Percentiles rank a stretch among this genome's conserved stretches.
These are phyloP conservation scores for Arrhopalites spinosus DNA, from an alignment of 2,888 invertebrate species.

Conservation along the genomic window DNA sequence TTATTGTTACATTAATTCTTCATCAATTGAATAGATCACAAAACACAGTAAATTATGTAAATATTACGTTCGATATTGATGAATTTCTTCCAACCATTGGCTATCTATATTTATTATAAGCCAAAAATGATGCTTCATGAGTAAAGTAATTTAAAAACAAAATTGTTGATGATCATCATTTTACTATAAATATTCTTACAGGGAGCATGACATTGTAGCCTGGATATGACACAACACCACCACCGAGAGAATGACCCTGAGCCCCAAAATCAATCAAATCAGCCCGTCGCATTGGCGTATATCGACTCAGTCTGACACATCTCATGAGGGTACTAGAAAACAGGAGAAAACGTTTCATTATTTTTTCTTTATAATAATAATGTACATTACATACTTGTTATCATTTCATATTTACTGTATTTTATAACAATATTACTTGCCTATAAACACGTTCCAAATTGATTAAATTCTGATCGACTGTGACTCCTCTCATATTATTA, in stretches of 20 bases:
- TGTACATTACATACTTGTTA: too few relatives aligned
- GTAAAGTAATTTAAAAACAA: too few relatives aligned
- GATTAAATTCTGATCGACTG: constrained; percentile 13
- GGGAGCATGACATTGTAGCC: constrained; percentile 36
- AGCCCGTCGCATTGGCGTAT: constrained; percentile 33
- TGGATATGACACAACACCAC: constrained; percentile 33
- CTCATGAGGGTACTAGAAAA: constrained; percentile 32
- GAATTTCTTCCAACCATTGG: constrained; percentile 42
- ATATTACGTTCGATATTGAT: constrained; percentile 39
- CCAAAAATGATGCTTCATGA: too few relatives aligned
- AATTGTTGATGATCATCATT: too few relatives aligned
- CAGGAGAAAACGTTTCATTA: too few relatives aligned
- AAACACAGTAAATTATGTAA: too few relatives aligned
- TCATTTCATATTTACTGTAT: too few relatives aligned
- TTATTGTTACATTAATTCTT: too few relatives aligned
- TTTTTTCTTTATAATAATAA: too few relatives aligned
- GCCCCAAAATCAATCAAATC: constrained; percentile 31
- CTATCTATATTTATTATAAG: neutral
- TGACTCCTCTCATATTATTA: constrained; percentile 26
- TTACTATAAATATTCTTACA: too few relatives aligned
- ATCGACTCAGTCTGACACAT: constrained; percentile 19
- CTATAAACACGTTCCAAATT: constrained; percentile 38
- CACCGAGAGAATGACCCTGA: constrained; percentile 19
- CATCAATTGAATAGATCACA: too few relatives aligned
- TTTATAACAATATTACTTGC: too few relatives aligned